Evolutionary conservation across 92 coral and sea anemone species (phyloP).

Genomic region (Meandrina meandrites): DNA sequence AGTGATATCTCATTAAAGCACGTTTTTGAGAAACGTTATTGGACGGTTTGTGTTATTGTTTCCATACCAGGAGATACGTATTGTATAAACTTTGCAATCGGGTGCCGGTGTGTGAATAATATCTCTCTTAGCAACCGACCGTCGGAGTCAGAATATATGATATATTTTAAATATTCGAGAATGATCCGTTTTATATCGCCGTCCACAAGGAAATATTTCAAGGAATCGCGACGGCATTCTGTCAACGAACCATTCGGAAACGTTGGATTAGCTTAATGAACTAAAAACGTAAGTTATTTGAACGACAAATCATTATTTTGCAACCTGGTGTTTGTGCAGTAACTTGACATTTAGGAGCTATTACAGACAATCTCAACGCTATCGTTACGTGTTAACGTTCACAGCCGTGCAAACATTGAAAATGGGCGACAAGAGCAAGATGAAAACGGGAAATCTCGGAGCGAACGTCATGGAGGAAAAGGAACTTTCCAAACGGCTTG

Average conservation of each 20-base stretch:
- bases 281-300: conserved; percentile 5
- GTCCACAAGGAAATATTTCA: not conserved
- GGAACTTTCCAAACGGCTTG: conserved; percentile 54
- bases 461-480: conserved; percentile 74
- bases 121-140: conserved; percentile 28
- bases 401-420: not conserved
- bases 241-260: not conserved
- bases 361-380: not conserved
- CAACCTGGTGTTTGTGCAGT: conserved; percentile 20
- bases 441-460: conserved; percentile 74
- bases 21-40: conserved; percentile 5
- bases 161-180: not conserved
- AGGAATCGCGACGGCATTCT: not conserved
- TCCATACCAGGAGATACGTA: conserved; percentile 11
- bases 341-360: conserved; percentile 13
- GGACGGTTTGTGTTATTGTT: conserved; percentile 3
- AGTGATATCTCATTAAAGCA: not conserved
- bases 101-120: conserved; percentile 4
- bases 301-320: conserved; percentile 18
- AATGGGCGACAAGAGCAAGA: conserved; percentile 72
- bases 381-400: not conserved
- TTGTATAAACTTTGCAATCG: not conserved
- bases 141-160: not conserved
- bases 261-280: not conserved
- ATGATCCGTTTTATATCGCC: conserved; percentile 6